These are phyloP conservation scores for Mus spretus DNA, from an alignment of 2,797 vertebrate genomes.

Conservation along the genomic window DNA sequence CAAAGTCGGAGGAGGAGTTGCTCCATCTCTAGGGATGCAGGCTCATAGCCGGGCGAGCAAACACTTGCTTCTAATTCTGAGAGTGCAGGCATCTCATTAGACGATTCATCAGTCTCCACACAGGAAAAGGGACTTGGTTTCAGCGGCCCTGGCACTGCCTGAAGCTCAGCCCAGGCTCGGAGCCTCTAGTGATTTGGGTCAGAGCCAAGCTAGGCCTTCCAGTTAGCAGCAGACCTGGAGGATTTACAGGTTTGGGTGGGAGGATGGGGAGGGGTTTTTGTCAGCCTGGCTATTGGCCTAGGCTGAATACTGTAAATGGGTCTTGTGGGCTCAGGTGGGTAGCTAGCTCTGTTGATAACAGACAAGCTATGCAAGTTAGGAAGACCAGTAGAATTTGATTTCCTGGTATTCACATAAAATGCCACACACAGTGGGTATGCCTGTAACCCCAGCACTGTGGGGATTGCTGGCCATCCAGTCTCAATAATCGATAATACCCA, in stretches of 20 bases:
- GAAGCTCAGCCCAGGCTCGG: conserved; percentile 51
- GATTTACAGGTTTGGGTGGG: background rate
- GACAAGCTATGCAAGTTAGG: background rate
- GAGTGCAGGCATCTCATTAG: conserved; percentile 75
- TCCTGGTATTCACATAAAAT: background rate
- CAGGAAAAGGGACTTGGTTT: conserved; percentile 81
- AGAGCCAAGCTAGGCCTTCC: conserved; percentile 62
- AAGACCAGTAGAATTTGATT: background rate
- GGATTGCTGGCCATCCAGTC: background rate
- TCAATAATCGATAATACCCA: background rate
- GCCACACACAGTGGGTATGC: background rate
- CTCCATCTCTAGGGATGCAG: background rate
- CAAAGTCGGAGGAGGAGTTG: rapidly evolving
- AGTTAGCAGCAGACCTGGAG: conserved; percentile 61
- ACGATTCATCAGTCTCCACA: conserved; percentile 76
- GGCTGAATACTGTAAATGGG: background rate
- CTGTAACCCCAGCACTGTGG: background rate
- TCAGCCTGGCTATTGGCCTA: background rate
- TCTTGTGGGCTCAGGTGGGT: background rate
- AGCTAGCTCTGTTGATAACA: background rate
- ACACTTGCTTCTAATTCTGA: conserved; percentile 70
- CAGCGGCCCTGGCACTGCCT: conserved; percentile 60
- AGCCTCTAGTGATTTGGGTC: conserved; percentile 40
- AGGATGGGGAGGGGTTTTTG: background rate
- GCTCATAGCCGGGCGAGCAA: conserved; percentile 22